Base-by-base conservation (phyloP, 1,140 invertebrate genomes). In the Bombus consobrinus region DNA sequence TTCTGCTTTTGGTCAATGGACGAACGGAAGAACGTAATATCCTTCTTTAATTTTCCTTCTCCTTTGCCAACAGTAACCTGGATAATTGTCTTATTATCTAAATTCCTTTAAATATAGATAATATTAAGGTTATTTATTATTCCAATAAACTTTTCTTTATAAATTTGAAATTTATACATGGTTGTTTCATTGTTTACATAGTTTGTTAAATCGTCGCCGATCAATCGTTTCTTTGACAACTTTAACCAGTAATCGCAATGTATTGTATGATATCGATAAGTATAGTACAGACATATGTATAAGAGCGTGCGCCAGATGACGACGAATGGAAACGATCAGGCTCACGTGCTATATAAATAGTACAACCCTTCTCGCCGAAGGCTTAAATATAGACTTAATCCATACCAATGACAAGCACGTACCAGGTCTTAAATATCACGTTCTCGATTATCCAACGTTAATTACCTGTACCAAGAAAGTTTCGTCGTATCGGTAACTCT, bases 1-100 rank as follows among this genome's bases (percentile, higher is more conserved):
- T 5, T n/a, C 53, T 43, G 47, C 47, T 53, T 53, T 53, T n/a
- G 57, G 5, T 82, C 74, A 82, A 74, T 43, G 80, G 32, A 43
- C 77, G 34, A 68, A 64, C 39, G 39, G 53, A 43, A 37, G 39
- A 13, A 6, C 39, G 22, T 64, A 47, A 82, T 59, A 37, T 64
- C 18, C 25, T 25, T n/a, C 0, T 8, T 15, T 18, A 22, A 5
- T 34, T 39, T 32, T 53, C 18, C 13, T 37, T 73, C 28, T 3
- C 22, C 37, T 13, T n/a, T 25, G 34, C 12, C n/a, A 47, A 64
- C 32, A 12, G 25, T 8, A 2, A 15, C 6, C 28, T n/a, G 39
- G 28, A 1, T 72, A 41, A 39, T 41, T 72, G 5, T n/a, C 12
- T n/a, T 8, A 6, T 41, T 41, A 22, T 68, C 18, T 34, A 25